Evolutionary conservation across 2,797 vertebrate species (phyloP), one percentile per base, ranked within the genome.

Genomic region (Natrix natrix): DNA sequence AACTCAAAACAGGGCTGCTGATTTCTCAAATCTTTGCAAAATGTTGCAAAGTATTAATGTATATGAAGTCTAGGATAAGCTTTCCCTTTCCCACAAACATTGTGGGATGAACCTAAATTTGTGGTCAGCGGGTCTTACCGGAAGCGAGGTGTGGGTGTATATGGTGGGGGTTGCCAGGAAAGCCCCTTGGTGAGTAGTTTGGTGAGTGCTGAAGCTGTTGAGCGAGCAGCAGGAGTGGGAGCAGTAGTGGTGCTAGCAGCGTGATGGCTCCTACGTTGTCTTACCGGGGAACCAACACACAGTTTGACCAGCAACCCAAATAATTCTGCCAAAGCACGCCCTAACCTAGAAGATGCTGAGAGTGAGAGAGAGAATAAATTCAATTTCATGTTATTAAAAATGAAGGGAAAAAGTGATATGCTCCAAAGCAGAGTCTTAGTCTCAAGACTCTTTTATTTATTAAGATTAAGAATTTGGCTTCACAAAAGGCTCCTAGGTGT

Each of bases 261-360:
- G 94, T 99, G 99, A 96, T 99, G 99, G 86, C 99, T 99, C 60
- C 99, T 98, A 0, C 99, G 98, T 93, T 99, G 99, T 60, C 99
- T 98, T 11, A 99, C 99, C 56, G 99, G 99, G n/a, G 99, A 99
- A 55, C 99, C 99, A 86, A 99, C 99, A 90, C 99, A 99, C 83
- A 99, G 97, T 96, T 99, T 99, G 88, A 99, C 99, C 92, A 99
- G 96, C 86, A 99, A 97, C 63, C 99, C 99, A 93, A 99, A 99
- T 2, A 99, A 98, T 95, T 99, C 99, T 1, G 99, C 99, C 96
- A 99, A 98, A 83, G 99, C 99, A 93, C 99, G 97, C 61, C 99
- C 99, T 93, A 99, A 97, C 57, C 99, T 97, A 20, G 99, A 99
- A 0, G 99, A 99, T n/a, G 99, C 99, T 99, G 95, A 28, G 96